Evolutionary conservation across 2,888 invertebrate species (phyloP).

Genomic region (Drosophila histrio): DNA sequence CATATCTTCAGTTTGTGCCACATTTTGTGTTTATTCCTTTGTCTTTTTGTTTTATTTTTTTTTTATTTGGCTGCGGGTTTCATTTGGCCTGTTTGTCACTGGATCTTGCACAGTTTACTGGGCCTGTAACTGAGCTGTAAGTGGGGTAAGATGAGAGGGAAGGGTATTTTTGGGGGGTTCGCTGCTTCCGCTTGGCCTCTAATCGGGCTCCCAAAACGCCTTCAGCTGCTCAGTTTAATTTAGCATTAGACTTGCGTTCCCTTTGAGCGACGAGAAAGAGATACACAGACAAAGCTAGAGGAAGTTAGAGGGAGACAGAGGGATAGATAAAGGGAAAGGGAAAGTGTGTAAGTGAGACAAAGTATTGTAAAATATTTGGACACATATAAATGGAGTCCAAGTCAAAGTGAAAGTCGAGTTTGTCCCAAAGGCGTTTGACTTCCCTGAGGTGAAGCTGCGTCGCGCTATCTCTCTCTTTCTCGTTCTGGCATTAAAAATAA

Average conservation of each 20-base stretch:
- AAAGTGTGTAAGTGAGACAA: not conserved
- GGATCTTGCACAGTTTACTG: constrained; percentile 25
- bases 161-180: not conserved
- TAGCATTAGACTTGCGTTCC: constrained; percentile 51
- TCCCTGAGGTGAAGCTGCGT: constrained; percentile 24
- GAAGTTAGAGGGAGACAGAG: not conserved
- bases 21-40: constrained; percentile 37
- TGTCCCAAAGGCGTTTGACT: constrained; percentile 16
- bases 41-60: constrained; percentile 22
- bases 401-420: constrained; percentile 40
- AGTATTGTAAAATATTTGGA: constrained; percentile 54
- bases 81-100: constrained; percentile 43
- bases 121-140: constrained; percentile 13
- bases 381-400: constrained; percentile 56
- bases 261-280: not conserved
- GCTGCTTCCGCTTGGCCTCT: constrained; percentile 56
- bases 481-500: constrained; percentile 38
- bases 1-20: constrained; percentile 20
- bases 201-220: constrained; percentile 59
- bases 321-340: not conserved
- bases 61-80: constrained; percentile 20
- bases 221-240: constrained; percentile 60
- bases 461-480: not conserved
- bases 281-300: not conserved
- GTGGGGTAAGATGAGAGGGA: not conserved